Evolutionary conservation across 2,797 vertebrate species (phyloP).

Genomic region (Lepus townsendii): DNA sequence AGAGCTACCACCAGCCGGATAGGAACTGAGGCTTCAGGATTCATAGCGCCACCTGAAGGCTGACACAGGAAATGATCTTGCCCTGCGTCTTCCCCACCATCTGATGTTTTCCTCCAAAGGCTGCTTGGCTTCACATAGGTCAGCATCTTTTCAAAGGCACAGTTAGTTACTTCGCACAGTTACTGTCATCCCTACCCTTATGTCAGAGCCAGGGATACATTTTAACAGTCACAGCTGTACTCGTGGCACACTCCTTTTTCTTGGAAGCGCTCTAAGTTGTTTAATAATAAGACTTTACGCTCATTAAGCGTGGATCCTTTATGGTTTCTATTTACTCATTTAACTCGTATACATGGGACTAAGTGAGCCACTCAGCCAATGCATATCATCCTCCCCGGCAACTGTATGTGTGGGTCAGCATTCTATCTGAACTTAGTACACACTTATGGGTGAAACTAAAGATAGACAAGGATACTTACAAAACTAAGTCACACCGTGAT

Average conservation of each 20-base stretch:
- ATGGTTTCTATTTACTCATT: not conserved
- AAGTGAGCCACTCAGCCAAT: not conserved
- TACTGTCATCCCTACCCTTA: not conserved
- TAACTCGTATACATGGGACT: not conserved
- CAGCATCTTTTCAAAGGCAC: not conserved
- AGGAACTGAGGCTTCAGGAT: slow-evolving; percentile 13
- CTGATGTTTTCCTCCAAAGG: not conserved
- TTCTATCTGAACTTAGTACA: slow-evolving; percentile 15
- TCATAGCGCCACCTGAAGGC: slow-evolving; percentile 71
- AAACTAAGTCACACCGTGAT: not conserved
- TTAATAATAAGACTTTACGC: not conserved
- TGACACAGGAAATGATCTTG: not conserved
- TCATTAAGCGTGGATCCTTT: not conserved
- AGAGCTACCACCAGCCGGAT: not conserved
- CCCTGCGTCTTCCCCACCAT: not conserved
- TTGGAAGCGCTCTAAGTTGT: not conserved
- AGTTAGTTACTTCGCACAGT: not conserved
- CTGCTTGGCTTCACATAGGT: not conserved
- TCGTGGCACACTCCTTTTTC: not conserved
- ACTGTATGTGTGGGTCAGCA: not conserved
- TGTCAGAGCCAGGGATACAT: not conserved
- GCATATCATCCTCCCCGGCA: not conserved
- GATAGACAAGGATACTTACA: not conserved
- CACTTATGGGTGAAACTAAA: not conserved
- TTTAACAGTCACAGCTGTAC: not conserved